phyloP scores from a whole-genome alignment of 2,888 invertebrate genomes.

The Cryptocephalus primarius region DNA sequence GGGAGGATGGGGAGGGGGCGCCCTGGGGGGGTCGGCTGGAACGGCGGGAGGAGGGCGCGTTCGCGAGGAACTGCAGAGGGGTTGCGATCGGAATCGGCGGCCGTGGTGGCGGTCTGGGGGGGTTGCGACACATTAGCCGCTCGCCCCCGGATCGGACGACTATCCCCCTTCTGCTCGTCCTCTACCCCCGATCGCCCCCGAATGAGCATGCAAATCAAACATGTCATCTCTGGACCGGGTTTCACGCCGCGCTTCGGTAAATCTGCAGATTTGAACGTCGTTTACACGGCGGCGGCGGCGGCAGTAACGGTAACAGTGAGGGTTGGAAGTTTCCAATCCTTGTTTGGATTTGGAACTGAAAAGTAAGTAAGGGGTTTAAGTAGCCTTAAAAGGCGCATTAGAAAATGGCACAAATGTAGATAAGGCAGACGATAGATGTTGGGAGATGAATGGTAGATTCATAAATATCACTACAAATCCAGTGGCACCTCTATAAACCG shows the following conservation, averaged over 20 bases:
- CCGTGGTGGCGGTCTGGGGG: slow-evolving; percentile 11
- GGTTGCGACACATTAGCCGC: slow-evolving; percentile 28
- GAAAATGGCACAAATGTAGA: too few relatives aligned
- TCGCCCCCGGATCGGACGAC: slow-evolving; percentile 21
- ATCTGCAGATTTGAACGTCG: slow-evolving; percentile 10
- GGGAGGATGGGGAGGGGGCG: slow-evolving; percentile 11
- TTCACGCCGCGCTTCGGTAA: slow-evolving; percentile 13
- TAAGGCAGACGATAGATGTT: too few relatives aligned
- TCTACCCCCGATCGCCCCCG: slow-evolving; percentile 17
- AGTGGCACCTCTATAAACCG: too few relatives aligned
- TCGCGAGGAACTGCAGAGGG: slow-evolving; percentile 11
- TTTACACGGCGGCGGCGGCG: slow-evolving; percentile 2
- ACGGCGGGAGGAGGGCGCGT: slow-evolving; percentile 12
- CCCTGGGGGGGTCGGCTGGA: not conserved
- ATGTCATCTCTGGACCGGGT: slow-evolving; percentile 28
- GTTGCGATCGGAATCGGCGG: slow-evolving; percentile 3
- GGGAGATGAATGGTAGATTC: too few relatives aligned
- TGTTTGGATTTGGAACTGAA: too few relatives aligned
- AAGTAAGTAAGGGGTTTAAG: too few relatives aligned
- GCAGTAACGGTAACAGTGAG: too few relatives aligned
- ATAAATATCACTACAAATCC: too few relatives aligned
- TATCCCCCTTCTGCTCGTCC: slow-evolving; percentile 13
- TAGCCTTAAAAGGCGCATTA: too few relatives aligned
- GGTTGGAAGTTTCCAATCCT: too few relatives aligned
- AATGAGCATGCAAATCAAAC: slow-evolving; percentile 32